Percentiles rank a stretch among this genome's conserved stretches.
Conservation (phyloP, 1,140 invertebrate species). For the Neodiprion fabricii region DNA sequence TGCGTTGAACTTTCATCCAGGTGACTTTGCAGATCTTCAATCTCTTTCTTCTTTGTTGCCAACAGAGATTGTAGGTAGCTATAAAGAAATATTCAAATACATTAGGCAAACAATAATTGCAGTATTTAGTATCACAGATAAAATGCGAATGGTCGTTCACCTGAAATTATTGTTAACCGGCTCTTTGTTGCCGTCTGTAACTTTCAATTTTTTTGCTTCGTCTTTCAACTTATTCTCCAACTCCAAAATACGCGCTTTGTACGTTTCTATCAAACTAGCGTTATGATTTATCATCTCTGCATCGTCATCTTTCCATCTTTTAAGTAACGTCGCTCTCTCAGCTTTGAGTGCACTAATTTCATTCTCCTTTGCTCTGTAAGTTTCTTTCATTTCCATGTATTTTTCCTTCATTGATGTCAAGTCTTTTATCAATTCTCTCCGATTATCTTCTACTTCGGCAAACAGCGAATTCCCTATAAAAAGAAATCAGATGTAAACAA, state of each 20-base stretch:
- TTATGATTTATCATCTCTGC: slow-evolving; percentile 35
- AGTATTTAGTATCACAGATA: background rate
- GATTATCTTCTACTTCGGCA: slow-evolving; percentile 63
- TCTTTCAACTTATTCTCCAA: slow-evolving; percentile 43
- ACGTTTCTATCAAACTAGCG: slow-evolving; percentile 38
- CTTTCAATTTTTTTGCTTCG: slow-evolving; percentile 36
- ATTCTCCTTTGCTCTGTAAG: slow-evolving; percentile 46
- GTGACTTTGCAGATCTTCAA: slow-evolving; percentile 39
- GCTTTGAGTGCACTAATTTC: slow-evolving; percentile 56
- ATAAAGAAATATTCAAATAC: slow-evolving; percentile 16
- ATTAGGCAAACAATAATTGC: slow-evolving; percentile 11
- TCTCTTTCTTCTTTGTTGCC: slow-evolving; percentile 41
- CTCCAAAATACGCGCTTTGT: slow-evolving; percentile 40
- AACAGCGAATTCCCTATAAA: slow-evolving; percentile 61
- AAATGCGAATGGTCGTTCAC: background rate
- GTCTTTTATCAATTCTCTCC: slow-evolving; percentile 51
- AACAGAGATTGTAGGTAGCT: slow-evolving; percentile 47
- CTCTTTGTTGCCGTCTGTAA: slow-evolving; percentile 22
- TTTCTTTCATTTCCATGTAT: slow-evolving; percentile 56
- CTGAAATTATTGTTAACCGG: slow-evolving; percentile 11
- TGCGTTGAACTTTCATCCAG: slow-evolving; percentile 45
- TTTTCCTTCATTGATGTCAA: slow-evolving; percentile 52
- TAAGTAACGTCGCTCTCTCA: slow-evolving; percentile 48
- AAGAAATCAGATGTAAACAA: background rate
- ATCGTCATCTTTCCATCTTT: slow-evolving; percentile 35